A percentile compares a stretch with the other conserved stretches of the same genome.
Evolutionary conservation across 2,888 invertebrate species (phyloP).

Genomic region (Liposcelis brunnea): DNA sequence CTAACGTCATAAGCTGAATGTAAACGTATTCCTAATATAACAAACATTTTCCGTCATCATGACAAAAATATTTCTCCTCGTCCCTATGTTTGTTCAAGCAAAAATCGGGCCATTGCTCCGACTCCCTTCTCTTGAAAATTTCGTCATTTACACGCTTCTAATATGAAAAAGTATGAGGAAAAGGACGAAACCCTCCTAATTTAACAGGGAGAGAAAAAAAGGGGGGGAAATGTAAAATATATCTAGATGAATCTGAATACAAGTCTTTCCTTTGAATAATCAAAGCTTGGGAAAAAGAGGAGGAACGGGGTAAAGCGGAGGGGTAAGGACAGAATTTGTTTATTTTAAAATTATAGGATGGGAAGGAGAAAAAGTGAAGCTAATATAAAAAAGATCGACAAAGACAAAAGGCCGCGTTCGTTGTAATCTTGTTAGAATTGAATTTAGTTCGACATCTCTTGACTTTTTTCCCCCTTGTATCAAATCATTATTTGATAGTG

Average conservation of each 20-base stretch:
- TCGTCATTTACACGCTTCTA: neutral
- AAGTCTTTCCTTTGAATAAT: constrained; percentile 9
- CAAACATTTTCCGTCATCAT: too few species aligned
- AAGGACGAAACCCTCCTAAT: constrained; percentile 7
- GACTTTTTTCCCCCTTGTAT: constrained; percentile 8
- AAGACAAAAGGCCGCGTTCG: constrained; percentile 10
- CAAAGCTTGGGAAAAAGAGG: constrained; percentile 10
- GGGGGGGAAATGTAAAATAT: constrained; percentile 8
- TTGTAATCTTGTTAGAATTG: constrained; percentile 5
- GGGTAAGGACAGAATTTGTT: constrained; percentile 4
- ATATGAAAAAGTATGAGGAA: neutral
- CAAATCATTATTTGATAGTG: too few species aligned
- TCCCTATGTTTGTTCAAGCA: too few species aligned
- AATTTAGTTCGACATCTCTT: too few species aligned
- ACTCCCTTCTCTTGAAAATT: constrained; percentile 3
- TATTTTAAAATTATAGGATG: constrained; percentile 7
- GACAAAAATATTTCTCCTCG: too few species aligned
- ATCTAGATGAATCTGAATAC: constrained; percentile 5
- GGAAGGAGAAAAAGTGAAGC: neutral
- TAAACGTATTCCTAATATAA: too few species aligned
- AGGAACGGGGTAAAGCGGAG: neutral
- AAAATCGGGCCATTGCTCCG: constrained; percentile 7
- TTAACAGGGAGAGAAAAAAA: constrained; percentile 1
- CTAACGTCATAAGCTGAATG: too few species aligned
- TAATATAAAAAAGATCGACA: neutral